Percentiles rank a stretch among this genome's conserved stretches.
Conservation (phyloP, 37 sponge, comb jelly and placozoan species). For the Beroe forskalii region DNA sequence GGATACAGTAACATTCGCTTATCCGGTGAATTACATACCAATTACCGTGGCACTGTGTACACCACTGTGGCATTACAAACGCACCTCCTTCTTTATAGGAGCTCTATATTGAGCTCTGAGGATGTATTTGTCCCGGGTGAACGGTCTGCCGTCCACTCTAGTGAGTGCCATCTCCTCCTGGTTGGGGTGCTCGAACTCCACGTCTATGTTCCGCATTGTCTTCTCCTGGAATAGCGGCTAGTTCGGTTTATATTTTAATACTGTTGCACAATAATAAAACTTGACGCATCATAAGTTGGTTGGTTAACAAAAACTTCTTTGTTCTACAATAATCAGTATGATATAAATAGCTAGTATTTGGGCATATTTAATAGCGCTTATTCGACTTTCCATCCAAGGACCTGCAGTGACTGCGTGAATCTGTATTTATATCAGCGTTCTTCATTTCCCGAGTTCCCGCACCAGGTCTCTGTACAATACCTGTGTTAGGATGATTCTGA, state of each 20-base stretch:
- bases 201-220: background rate
- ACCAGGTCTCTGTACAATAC: no score
- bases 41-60: background rate
- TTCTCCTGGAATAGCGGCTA: constrained; percentile 6
- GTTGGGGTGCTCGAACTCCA: background rate
- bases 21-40: no score
- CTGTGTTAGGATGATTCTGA: constrained; percentile 14
- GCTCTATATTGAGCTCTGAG: constrained; percentile 56
- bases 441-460: background rate
- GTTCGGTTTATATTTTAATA: no score
- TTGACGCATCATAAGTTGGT: no score
- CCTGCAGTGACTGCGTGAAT: background rate
- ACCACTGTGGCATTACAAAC: no score
- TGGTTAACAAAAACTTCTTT: no score
- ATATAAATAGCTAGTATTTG: background rate
- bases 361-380: background rate
- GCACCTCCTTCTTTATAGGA: background rate
- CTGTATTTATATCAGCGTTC: background rate
- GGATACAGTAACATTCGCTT: no score
- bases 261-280: no score
- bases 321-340: background rate
- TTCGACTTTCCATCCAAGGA: no score
- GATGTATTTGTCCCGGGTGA: background rate
- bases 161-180: background rate
- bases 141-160: background rate